These are phyloP conservation scores for Drosophila punjabiensis DNA, from an alignment of 1,140 invertebrate species.

Conservation along the genomic window DNA sequence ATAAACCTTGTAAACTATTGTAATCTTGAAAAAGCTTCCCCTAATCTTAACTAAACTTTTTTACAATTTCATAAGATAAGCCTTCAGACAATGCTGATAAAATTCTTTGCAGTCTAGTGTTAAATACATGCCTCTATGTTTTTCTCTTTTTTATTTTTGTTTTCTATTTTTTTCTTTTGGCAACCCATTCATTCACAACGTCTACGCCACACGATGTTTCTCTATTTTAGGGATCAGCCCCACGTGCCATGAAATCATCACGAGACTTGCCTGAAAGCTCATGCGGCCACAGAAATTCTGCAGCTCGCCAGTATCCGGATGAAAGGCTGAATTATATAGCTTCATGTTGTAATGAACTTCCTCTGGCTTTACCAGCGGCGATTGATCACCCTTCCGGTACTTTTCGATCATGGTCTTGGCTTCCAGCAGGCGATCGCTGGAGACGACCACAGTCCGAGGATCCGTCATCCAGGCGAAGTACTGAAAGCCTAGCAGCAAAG, in stretches of 20 bases:
- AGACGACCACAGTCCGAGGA: conserved; percentile 93
- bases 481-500: conserved; percentile 95
- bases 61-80: background rate
- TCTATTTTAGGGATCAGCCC: conserved; percentile 38
- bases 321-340: conserved; percentile 98
- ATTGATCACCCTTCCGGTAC: conserved; percentile 89
- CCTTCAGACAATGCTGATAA: background rate
- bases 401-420: conserved; percentile 71
- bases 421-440: conserved; percentile 86
- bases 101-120: conserved; percentile 11
- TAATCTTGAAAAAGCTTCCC: background rate
- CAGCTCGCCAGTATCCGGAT: conserved; percentile 99
- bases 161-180: conserved; percentile 29
- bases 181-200: conserved; percentile 35
- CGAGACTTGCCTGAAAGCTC: conserved; percentile 93
- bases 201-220: conserved; percentile 28
- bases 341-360: conserved; percentile 97
- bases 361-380: conserved; percentile 89
- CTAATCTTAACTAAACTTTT: background rate
- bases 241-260: conserved; percentile 41
- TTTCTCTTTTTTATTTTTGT: background rate
- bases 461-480: conserved; percentile 99
- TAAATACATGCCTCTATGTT: background rate
- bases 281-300: conserved; percentile 98
- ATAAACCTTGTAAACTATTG: background rate